Evolutionary conservation across 2,888 invertebrate genomes (phyloP), one percentile per base, ranked within the genome.

Genomic region (Imbricaverruca yamaguchii): DNA sequence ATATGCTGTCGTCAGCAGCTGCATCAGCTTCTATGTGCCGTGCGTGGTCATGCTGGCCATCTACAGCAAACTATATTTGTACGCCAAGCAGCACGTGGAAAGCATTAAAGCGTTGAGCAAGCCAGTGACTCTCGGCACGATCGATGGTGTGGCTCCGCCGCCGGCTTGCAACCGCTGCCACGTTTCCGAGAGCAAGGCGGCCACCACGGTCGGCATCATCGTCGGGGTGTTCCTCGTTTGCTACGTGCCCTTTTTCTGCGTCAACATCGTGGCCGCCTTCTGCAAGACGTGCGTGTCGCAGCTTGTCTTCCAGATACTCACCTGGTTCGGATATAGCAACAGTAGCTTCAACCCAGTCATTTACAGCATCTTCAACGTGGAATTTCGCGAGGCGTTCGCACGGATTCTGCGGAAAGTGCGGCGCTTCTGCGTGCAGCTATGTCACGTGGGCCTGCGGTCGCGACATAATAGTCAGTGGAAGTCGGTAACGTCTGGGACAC

Each of bases 201-300:
- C 98, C 81, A 92, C 98, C 84, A 98, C 98, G 0, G 94, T 99
- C 63, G 98, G 98, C 81, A 94, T 99, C 84, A 98, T 99, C 85
- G 98, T 98, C 96, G 97, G 97, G n/a, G 96, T 97, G 15, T 91
- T 98, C 88, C 92, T 98, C 11, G 91, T 97, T 82, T 99, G 98
- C 88, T 98, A 98, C 98, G 95, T 96, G 83, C 98, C 98, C 1
- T 99, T 99, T 90, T 99, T 99, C 90, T 96, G 96, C 88, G 95
- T 98, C 84, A 99, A 99, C 88, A 96, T 99, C 82, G 93, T 96
- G 61, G 94, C 95, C 81, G 96, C 97, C 11, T 97, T 96, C 87
- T 97, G 97, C 89, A 95, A 96, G 87, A 94, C 94, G 23, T 97
- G 97, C 89, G 95, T 98, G 87, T 95, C 96, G 67, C 80, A 77